Percentiles rank a stretch among this genome's conserved stretches.
These are phyloP conservation scores for Eupeodes latifasciatus DNA, from an alignment of 2,888 invertebrate genomes.

Conservation along the genomic window DNA sequence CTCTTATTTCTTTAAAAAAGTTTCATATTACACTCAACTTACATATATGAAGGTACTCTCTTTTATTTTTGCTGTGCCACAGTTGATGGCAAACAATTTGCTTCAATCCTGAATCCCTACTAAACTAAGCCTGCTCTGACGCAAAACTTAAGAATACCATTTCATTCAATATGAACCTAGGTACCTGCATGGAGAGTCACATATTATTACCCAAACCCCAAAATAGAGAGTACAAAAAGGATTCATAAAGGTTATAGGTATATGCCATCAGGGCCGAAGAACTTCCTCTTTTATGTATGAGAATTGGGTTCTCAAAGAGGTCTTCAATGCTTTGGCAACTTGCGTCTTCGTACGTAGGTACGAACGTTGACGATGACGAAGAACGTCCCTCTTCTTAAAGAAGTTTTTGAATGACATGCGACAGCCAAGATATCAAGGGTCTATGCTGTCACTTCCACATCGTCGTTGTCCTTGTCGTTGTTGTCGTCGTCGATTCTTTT, in stretches of 20 bases:
- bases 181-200: conserved; percentile 50
- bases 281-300: conserved; percentile 43
- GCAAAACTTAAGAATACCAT: conserved; percentile 44
- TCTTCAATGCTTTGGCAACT: conserved; percentile 49
- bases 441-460: conserved; percentile 67
- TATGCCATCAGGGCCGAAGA: conserved; percentile 9
- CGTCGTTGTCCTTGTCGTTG: conserved; percentile 47
- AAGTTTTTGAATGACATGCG: conserved; percentile 74
- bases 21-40: conserved; percentile 56
- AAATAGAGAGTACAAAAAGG: conserved; percentile 24
- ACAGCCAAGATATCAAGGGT: conserved; percentile 75
- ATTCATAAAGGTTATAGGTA: conserved; percentile 15
- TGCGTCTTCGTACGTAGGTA: conserved; percentile 1
- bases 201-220: conserved; percentile 6
- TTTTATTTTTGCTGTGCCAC: neutral
- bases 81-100: conserved; percentile 34
- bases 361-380: too few relatives aligned
- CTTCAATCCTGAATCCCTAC: conserved; percentile 40
- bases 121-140: conserved; percentile 19
- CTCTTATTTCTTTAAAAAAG: conserved; percentile 44
- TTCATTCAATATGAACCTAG: conserved; percentile 21
- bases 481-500: conserved; percentile 32
- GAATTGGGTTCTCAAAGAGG: conserved; percentile 41
- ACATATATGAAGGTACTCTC: too few relatives aligned
- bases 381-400: conserved; percentile 56